These are phyloP conservation scores for Pachypsylla venusta DNA, from an alignment of 1,140 invertebrate genomes.

Conservation along the genomic window DNA sequence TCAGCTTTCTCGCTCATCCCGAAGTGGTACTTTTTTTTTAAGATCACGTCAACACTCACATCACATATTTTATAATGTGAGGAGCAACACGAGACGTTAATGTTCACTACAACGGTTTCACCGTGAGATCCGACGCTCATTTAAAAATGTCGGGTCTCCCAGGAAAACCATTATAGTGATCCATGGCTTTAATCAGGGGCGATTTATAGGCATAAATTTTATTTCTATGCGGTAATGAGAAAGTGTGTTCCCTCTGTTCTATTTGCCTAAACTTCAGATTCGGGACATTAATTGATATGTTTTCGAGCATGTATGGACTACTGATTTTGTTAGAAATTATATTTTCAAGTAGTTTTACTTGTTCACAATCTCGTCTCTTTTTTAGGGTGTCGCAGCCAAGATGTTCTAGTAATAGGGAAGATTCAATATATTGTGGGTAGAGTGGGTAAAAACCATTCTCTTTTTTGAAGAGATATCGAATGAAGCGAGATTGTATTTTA, in stretches of 20 bases:
- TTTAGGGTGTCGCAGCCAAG: background rate
- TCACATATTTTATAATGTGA: too few species aligned
- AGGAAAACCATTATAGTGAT: too few species aligned
- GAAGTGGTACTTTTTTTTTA: too few species aligned
- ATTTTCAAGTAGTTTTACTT: background rate
- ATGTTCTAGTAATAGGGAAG: background rate
- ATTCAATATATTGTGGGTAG: background rate
- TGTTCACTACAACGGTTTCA: too few species aligned
- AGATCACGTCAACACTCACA: too few species aligned
- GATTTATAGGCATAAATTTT: constrained; percentile 21
- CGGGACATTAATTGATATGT: constrained; percentile 11
- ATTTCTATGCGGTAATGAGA: constrained; percentile 24
- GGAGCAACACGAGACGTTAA: too few species aligned
- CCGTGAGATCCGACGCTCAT: too few species aligned
- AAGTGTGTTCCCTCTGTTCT: too few species aligned
- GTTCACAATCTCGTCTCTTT: background rate
- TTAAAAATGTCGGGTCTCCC: too few species aligned
- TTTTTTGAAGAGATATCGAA: background rate
- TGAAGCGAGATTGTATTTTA: background rate
- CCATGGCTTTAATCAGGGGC: too few species aligned
- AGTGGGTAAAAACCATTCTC: background rate
- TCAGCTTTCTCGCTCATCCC: too few species aligned
- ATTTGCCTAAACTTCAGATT: constrained; percentile 17
- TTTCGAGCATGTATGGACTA: background rate
- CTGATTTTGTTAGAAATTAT: too few species aligned